Conservation (phyloP, 2,888 invertebrate species). For the Meliscaeva auricollis region DNA sequence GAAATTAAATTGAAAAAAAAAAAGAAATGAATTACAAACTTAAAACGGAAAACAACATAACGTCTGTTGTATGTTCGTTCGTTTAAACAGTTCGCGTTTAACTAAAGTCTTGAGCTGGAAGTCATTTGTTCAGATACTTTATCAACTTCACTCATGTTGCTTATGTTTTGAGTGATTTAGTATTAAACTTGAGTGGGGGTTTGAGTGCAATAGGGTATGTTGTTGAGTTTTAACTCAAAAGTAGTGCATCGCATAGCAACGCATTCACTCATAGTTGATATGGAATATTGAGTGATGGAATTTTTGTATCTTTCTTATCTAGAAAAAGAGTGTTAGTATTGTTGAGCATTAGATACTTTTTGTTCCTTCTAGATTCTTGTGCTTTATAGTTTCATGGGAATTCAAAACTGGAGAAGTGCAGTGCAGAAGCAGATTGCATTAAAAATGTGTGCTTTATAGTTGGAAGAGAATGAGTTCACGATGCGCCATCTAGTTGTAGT, state of each 20-base stretch:
- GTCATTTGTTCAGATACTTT: constrained; percentile 71
- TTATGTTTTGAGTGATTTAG: constrained; percentile 63
- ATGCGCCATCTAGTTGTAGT: constrained; percentile 47
- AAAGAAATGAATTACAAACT: constrained; percentile 38
- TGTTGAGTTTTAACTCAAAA: constrained; percentile 45
- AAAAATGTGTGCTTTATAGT: constrained; percentile 44
- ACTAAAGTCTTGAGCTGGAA: constrained; percentile 73
- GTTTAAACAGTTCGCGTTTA: constrained; percentile 74
- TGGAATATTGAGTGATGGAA: constrained; percentile 48
- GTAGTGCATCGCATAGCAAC: constrained; percentile 52
- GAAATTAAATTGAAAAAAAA: constrained; percentile 24
- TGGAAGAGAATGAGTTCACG: constrained; percentile 50
- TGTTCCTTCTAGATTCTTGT: constrained; percentile 11
- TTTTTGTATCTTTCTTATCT: constrained; percentile 27
- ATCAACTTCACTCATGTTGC: constrained; percentile 72
- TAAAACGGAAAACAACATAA: constrained; percentile 71
- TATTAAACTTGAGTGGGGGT: constrained; percentile 57
- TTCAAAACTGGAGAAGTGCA: no score
- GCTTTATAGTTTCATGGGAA: constrained; percentile 52
- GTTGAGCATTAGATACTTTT: constrained; percentile 10
- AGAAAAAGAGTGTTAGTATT: neutral
- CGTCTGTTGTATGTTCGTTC: constrained; percentile 62
- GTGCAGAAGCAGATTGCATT: neutral
- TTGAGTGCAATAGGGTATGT: constrained; percentile 51
- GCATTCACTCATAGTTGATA: constrained; percentile 26